Conservation (phyloP, 2,888 invertebrate genomes). For the Dicroscelio sp. region DNA sequence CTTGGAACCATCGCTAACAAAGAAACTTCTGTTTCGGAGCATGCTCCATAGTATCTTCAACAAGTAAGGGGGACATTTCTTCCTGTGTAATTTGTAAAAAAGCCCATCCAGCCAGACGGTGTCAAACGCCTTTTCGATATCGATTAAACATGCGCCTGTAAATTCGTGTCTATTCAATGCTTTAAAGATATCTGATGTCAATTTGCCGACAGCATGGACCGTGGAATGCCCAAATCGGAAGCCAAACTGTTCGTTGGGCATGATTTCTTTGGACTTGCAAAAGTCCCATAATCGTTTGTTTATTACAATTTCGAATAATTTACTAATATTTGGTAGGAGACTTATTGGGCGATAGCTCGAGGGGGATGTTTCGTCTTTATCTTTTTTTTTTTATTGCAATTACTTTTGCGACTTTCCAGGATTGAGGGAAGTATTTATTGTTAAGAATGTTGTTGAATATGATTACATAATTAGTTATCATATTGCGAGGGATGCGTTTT, state of each 20-base stretch:
- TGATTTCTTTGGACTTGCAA: conserved; percentile 68
- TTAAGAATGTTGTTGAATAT: conserved; percentile 75
- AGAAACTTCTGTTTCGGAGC: conserved; percentile 5
- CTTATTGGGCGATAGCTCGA: conserved; percentile 54
- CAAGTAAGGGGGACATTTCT: background rate
- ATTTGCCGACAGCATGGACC: conserved; percentile 65
- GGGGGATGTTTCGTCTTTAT: conserved; percentile 33
- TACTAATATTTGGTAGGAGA: conserved; percentile 83
- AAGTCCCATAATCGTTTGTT: conserved; percentile 60
- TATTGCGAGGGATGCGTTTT: conserved; percentile 32
- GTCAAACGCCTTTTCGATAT: conserved; percentile 51
- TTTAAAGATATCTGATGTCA: conserved; percentile 61
- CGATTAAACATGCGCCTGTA: conserved; percentile 23
- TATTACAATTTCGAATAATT: conserved; percentile 83
- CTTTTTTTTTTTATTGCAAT: background rate
- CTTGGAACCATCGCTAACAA: conserved; percentile 22
- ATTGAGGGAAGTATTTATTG: background rate
- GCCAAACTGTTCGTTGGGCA: conserved; percentile 84
- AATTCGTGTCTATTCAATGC: background rate
- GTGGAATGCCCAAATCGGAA: conserved; percentile 82
- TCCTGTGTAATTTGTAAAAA: conserved; percentile 18
- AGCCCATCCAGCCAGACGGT: conserved; percentile 49
- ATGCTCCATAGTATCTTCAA: background rate
- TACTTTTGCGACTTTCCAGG: background rate
- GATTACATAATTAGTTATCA: conserved; percentile 9